These are phyloP conservation scores for Nomada ruficornis DNA, from an alignment of 2,888 invertebrate species.

Conservation along the genomic window DNA sequence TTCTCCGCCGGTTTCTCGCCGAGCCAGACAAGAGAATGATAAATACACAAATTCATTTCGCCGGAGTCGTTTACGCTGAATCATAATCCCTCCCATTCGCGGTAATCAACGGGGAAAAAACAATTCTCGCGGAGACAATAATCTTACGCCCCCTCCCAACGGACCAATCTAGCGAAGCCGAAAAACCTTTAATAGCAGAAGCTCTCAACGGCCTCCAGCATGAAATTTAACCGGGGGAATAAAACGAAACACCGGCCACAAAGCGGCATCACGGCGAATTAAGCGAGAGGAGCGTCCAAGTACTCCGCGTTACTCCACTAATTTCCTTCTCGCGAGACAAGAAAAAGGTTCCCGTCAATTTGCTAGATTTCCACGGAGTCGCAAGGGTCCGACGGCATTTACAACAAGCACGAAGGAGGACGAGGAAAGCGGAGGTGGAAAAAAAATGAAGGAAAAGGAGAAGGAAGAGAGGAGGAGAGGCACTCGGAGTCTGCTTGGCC, in stretches of 20 bases:
- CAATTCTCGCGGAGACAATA: background rate
- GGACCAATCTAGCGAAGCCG: background rate
- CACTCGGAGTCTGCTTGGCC: background rate
- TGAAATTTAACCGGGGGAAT: slow-evolving; percentile 18
- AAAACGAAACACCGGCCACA: slow-evolving; percentile 16
- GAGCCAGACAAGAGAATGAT: too few species aligned
- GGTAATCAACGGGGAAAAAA: background rate
- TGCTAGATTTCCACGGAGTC: slow-evolving; percentile 51
- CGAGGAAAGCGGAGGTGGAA: background rate
- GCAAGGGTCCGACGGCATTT: slow-evolving; percentile 38
- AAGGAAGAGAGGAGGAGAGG: background rate
- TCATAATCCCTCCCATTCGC: background rate
- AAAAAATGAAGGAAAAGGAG: background rate
- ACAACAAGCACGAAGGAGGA: background rate
- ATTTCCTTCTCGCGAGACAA: slow-evolving; percentile 45
- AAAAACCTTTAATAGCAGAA: background rate
- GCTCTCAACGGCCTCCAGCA: background rate
- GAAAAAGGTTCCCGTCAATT: slow-evolving; percentile 47
- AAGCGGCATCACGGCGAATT: slow-evolving; percentile 32
- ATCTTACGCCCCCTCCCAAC: background rate
- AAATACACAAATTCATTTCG: too few species aligned
- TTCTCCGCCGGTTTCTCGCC: too few species aligned
- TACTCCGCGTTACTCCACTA: slow-evolving; percentile 50
- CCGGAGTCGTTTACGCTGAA: too few species aligned
- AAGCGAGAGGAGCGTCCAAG: slow-evolving; percentile 23